These are phyloP conservation scores for Aplodontia rufa DNA, from an alignment of 2,113 vertebrate genomes.

Conservation along the genomic window DNA sequence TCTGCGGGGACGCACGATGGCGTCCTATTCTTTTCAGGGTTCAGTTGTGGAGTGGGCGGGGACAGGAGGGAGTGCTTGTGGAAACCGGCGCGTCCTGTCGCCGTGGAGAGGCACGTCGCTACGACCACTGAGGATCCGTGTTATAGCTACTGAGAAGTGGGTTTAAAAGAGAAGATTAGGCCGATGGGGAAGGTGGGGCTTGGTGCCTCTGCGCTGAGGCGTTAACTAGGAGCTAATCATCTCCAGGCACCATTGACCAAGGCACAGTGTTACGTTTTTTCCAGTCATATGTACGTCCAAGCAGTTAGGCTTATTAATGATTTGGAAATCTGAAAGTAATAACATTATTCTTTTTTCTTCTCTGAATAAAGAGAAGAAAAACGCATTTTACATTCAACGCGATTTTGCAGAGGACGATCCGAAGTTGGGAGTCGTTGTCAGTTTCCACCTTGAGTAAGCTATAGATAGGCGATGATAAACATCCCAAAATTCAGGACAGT, in stretches of 20 bases:
- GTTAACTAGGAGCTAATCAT: no score
- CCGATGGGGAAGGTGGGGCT: not conserved
- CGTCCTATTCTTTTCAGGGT: not conserved
- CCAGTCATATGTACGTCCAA: not conserved
- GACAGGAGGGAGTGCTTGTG: not conserved
- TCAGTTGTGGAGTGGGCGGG: not conserved
- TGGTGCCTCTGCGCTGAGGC: not conserved
- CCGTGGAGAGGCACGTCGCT: not conserved
- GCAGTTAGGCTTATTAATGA: not conserved
- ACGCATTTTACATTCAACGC: no score
- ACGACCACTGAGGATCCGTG: not conserved
- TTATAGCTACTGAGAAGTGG: not conserved
- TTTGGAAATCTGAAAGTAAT: not conserved
- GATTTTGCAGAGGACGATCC: slow-evolving; percentile 68
- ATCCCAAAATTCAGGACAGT: not conserved
- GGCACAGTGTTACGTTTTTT: not conserved
- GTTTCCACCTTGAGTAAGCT: not conserved
- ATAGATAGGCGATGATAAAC: not conserved
- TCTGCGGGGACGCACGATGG: not conserved
- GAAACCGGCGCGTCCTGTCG: no score
- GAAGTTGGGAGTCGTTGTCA: not conserved
- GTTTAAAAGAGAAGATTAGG: not conserved
- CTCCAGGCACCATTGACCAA: not conserved
- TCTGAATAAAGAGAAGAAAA: not conserved
- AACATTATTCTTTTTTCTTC: not conserved